Evolutionary conservation across 2,113 vertebrate genomes (phyloP), one percentile per base, ranked within the genome.

Genomic region (Ageneiosus marmoratus): DNA sequence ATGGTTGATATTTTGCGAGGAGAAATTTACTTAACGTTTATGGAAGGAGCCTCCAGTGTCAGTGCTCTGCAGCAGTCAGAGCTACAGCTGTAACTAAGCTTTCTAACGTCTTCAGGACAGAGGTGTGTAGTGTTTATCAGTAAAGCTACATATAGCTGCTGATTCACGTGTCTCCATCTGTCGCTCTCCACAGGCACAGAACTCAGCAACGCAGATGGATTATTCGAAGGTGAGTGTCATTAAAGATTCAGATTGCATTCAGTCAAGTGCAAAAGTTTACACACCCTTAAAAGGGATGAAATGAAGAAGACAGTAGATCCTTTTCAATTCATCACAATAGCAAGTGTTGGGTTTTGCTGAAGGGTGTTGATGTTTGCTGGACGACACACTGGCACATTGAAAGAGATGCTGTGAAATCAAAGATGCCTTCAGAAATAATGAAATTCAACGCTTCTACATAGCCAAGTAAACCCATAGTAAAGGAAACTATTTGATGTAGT

Each of bases 201-300:
- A 92, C 77, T 91, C 92, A 85, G 95, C 93, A 87, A 95, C 93
- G 85, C 88, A 95, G 70, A 78, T 93, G 81, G 94, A 99, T 92
- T 97, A 96, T 83, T 91, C 94, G 55, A 96, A 97, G 96, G 98
- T 99, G 88, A 87, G 95, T 89, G 12, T 34, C 60, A 11, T 32
- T 67, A 12, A 72, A 11, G n/a, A 27, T 0, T 18, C 27, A 10
- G 46, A 1, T 46, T 46, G 24, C 4, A 12, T n/a, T 24, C 37
- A 22, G 18, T 7, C 62, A 1, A 18, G 67, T 6, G 22, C 67
- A 44, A 44, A 70, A n/a, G 37, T 70, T 44, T n/a, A 41, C 67
- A 44, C 67, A 24, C 37, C 20, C 34, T 9, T 20, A 9, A 22
- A 37, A 37, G 63, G 18, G 63, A 67, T 37, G 16, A 32, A 32